phyloP scores from a whole-genome alignment of 2,888 invertebrate genomes.

The Drosophila hamatofila region DNA sequence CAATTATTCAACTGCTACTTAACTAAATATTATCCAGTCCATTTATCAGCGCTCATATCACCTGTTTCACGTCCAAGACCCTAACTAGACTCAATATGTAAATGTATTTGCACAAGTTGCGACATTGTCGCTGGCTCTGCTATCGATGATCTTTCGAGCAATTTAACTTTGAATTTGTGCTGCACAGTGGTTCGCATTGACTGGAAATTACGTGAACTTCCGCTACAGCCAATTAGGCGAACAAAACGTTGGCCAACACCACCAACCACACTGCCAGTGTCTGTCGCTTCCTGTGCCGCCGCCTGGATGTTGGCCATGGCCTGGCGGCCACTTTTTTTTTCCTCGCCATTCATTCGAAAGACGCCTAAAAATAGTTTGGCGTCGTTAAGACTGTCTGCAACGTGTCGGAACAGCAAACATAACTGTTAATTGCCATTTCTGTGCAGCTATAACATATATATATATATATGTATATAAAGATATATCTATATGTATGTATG shows the following conservation, averaged over 20 bases:
- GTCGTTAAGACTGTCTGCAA: slow-evolving; percentile 67
- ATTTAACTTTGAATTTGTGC: slow-evolving; percentile 60
- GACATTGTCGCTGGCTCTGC: slow-evolving; percentile 1
- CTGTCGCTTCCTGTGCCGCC: slow-evolving; percentile 51
- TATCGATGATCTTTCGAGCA: slow-evolving; percentile 70
- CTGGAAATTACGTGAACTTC: slow-evolving; percentile 71
- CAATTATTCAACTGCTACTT: background rate
- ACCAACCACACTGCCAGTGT: slow-evolving; percentile 1
- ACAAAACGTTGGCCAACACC: slow-evolving; percentile 40
- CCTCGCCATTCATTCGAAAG: slow-evolving; percentile 33
- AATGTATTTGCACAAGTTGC: slow-evolving; percentile 6
- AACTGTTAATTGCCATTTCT: slow-evolving; percentile 81
- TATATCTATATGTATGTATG: background rate
- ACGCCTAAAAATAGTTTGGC: slow-evolving; percentile 68
- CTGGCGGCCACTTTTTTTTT: slow-evolving; percentile 16
- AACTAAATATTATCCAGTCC: background rate
- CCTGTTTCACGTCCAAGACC: slow-evolving; percentile 24
- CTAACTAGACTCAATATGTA: slow-evolving; percentile 33
- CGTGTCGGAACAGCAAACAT: slow-evolving; percentile 75
- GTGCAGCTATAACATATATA: slow-evolving; percentile 16
- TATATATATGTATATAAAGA: background rate
- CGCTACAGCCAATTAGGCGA: slow-evolving; percentile 71
- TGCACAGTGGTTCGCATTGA: slow-evolving; percentile 34
- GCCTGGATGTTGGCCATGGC: slow-evolving; percentile 27
- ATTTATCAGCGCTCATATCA: slow-evolving; percentile 2